phyloP scores from a whole-genome alignment of 1,140 invertebrate species.

The Calycopis cecrops region DNA sequence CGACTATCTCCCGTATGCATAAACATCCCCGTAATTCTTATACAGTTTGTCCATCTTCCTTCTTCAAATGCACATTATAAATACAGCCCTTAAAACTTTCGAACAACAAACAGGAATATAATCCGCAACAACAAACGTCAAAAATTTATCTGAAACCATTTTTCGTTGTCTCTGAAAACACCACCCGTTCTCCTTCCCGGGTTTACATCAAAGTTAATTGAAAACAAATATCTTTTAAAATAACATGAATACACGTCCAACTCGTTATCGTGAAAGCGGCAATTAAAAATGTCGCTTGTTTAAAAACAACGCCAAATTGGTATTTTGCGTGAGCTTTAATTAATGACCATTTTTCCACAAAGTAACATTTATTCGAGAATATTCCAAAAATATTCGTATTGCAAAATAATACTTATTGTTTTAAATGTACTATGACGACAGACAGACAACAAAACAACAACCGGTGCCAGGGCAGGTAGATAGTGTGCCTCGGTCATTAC shows the following conservation, averaged over 20 bases:
- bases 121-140: background rate
- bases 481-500: too few species aligned
- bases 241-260: background rate
- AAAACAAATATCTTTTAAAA: constrained; percentile 10
- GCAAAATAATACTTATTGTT: too few species aligned
- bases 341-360: background rate
- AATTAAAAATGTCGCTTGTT: constrained; percentile 1
- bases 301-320: constrained; percentile 1
- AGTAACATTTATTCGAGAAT: too few species aligned
- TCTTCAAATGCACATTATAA: too few species aligned
- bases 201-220: background rate
- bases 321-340: constrained; percentile 1
- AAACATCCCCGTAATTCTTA: too few species aligned
- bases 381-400: too few species aligned
- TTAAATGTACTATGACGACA: too few species aligned
- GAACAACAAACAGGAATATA: background rate
- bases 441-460: too few species aligned
- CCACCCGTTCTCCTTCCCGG: background rate
- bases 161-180: background rate
- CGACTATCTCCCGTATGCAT: too few species aligned
- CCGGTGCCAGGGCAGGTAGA: background rate
- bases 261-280: constrained; percentile 2
- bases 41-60: too few species aligned
- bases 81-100: background rate
- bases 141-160: background rate